phyloP scores from a whole-genome alignment of 2,888 invertebrate genomes.

The Desoria tigrina region DNA sequence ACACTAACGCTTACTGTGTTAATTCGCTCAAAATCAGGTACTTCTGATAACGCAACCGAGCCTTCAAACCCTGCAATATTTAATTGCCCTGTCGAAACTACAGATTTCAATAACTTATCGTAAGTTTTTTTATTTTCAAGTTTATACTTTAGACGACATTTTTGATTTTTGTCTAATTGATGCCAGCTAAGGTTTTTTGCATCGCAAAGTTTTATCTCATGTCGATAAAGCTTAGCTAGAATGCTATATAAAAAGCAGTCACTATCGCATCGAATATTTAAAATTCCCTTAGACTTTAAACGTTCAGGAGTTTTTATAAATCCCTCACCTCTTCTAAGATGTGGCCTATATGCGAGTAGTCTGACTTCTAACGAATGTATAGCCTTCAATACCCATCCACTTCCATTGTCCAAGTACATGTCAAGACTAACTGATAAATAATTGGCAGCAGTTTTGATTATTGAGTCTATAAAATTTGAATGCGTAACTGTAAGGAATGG shows the following conservation, averaged over 20 bases:
- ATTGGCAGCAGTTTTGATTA: neutral
- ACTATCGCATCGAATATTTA: neutral
- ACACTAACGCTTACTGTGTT: neutral
- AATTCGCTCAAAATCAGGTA: neutral
- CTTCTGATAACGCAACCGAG: neutral
- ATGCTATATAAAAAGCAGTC: neutral
- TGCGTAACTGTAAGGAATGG: neutral
- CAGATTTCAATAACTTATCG: neutral
- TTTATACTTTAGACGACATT: neutral
- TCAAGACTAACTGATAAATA: neutral
- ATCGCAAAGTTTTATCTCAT: neutral
- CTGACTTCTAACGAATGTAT: neutral
- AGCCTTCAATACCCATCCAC: neutral
- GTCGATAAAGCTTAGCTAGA: neutral
- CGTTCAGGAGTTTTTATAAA: neutral
- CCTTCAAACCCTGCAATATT: neutral
- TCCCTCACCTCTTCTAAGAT: neutral
- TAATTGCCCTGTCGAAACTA: neutral
- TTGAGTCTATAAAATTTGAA: neutral
- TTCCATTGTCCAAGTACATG: neutral
- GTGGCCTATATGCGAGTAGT: neutral
- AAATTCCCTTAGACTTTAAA: neutral
- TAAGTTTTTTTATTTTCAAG: neutral
- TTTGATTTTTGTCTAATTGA: neutral
- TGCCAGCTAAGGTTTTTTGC: neutral